phyloP scores from a whole-genome alignment of 2,113 vertebrate species.

The Caloenas nicobarica region DNA sequence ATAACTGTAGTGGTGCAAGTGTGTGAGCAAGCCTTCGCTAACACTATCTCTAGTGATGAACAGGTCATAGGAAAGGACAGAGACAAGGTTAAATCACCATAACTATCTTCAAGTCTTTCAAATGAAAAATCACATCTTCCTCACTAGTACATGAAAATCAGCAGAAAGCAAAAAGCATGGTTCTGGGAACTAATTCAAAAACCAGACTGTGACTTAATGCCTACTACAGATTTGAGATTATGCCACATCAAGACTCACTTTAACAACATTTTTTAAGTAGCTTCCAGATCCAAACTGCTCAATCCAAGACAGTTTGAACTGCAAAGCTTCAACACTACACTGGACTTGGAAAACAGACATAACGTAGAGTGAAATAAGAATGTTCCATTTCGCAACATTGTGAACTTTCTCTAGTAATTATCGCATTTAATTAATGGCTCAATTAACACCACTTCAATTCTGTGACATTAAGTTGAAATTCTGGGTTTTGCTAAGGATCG shows the following conservation, averaged over 20 bases:
- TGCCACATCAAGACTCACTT: not conserved
- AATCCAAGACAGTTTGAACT: not conserved
- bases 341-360: not conserved
- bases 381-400: not conserved
- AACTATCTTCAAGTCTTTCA: not conserved
- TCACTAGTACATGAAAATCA: not conserved
- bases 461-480: not conserved
- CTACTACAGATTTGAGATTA: not conserved
- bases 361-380: not conserved
- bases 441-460: not conserved
- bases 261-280: not conserved
- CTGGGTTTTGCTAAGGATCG: not conserved
- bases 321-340: not conserved
- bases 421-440: not conserved
- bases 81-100: not conserved
- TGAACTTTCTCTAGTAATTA: not conserved
- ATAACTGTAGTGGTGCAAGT: not conserved
- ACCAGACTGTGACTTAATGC: not conserved
- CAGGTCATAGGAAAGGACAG: not conserved
- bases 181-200: not conserved
- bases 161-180: not conserved
- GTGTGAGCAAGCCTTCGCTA: not conserved
- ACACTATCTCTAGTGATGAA: not conserved
- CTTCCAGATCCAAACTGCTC: not conserved
- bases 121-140: not conserved